These are phyloP conservation scores for Lordiphosa clarofinis DNA, from an alignment of 1,140 invertebrate genomes.

Conservation along the genomic window DNA sequence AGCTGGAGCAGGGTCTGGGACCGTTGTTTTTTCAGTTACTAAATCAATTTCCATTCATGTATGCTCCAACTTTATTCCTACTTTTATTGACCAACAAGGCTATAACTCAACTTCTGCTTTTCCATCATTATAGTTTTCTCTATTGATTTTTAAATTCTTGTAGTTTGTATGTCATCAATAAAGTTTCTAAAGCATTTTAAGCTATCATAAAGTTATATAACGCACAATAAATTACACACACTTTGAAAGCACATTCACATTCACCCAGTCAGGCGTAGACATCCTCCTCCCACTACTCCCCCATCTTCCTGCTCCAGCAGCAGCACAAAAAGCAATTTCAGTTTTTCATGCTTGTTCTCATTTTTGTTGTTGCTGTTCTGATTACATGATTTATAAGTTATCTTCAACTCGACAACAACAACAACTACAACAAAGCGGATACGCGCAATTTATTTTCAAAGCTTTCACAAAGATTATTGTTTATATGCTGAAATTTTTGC, in stretches of 20 bases:
- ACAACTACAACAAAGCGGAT: slow-evolving; percentile 28
- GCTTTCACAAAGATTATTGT: slow-evolving; percentile 69
- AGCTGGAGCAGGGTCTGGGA: no score
- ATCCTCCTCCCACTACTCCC: slow-evolving; percentile 3
- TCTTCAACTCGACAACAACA: slow-evolving; percentile 54
- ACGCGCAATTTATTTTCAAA: slow-evolving; percentile 61
- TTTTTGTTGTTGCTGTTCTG: slow-evolving; percentile 47
- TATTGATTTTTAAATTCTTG: no score
- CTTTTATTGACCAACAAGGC: no score
- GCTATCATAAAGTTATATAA: slow-evolving; percentile 72
- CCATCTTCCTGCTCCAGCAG: slow-evolving; percentile 3
- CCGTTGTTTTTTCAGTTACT: no score
- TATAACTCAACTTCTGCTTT: no score
- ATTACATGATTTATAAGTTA: slow-evolving; percentile 78
- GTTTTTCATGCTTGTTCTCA: slow-evolving; percentile 60
- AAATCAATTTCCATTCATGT: no score
- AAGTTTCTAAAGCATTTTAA: slow-evolving; percentile 43
- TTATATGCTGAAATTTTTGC: slow-evolving; percentile 69
- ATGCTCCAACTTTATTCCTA: no score
- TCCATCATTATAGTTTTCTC: no score
- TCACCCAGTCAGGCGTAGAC: slow-evolving; percentile 44
- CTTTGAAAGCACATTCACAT: slow-evolving; percentile 52
- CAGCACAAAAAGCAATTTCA: slow-evolving; percentile 65
- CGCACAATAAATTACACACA: slow-evolving; percentile 75
- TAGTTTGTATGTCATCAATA: slow-evolving; percentile 27